Percentiles rank a stretch among this genome's conserved stretches.
Evolutionary conservation across 2,888 invertebrate genomes (phyloP).

Genomic region (Ptilodon capucinus): DNA sequence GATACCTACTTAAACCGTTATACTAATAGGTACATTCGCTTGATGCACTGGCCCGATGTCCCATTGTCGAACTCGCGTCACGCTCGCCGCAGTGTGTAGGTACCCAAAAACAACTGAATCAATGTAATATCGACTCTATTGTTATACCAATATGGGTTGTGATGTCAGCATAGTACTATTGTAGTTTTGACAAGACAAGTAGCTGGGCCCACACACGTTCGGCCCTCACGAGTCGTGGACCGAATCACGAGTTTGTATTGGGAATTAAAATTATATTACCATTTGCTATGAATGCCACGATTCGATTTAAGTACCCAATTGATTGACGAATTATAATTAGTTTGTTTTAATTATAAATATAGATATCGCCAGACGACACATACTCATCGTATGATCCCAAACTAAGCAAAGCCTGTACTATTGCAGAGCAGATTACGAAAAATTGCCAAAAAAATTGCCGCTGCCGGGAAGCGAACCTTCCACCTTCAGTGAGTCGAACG

Average conservation of each 20-base stretch:
- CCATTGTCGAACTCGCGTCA: constrained; percentile 20
- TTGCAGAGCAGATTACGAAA: too few relatives aligned
- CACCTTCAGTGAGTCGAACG: too few relatives aligned
- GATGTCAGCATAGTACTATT: constrained; percentile 1
- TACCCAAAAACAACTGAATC: constrained; percentile 2
- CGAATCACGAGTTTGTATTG: constrained; percentile 41
- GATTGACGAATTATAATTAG: not conserved
- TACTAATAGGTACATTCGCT: constrained; percentile 21
- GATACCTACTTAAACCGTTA: constrained; percentile 1
- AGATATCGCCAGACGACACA: too few relatives aligned
- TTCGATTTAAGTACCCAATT: constrained; percentile 18
- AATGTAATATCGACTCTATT: not conserved
- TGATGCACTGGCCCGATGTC: constrained; percentile 14
- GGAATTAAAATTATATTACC: constrained; percentile 42
- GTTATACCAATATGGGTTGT: not conserved
- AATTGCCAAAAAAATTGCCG: too few relatives aligned
- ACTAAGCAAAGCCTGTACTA: too few relatives aligned
- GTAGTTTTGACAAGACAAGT: constrained; percentile 36
- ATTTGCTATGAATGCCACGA: constrained; percentile 38
- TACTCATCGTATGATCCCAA: too few relatives aligned
- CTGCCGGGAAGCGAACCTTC: too few relatives aligned
- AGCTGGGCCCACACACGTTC: constrained; percentile 38
- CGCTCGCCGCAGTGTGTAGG: constrained; percentile 16
- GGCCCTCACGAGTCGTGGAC: constrained; percentile 38
- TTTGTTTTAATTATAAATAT: too few relatives aligned